Base-by-base conservation (phyloP, 2,113 vertebrate genomes). In the Brachypteracias leptosomus region DNA sequence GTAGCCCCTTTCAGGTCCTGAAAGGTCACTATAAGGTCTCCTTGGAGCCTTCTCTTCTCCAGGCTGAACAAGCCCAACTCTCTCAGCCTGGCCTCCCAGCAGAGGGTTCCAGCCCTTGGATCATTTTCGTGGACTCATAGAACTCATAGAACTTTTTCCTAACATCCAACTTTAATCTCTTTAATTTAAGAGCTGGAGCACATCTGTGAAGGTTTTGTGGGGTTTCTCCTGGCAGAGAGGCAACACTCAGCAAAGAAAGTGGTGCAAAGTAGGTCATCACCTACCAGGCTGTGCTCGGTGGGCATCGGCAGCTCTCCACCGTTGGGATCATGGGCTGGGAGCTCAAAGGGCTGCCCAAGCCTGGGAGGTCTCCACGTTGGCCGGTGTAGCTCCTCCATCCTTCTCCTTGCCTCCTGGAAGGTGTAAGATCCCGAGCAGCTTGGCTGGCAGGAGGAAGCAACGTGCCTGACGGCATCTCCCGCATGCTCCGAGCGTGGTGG, bases 241-340 rank as follows among this genome's bases (percentile, higher is more conserved):
- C 22, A 36, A 31, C 62, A 16, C 54, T 87, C 11, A 1, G 94
- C 24, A 12, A 58, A 78, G 83, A 66, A 70, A 88, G 96, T 57
- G 68, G 46, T 38, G 33, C 42, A 95, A 97, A 96, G 68, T 88
- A 93, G 96, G 96, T 96, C 94, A 77, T 13, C 61, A 51, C 44
- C 93, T 58, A 85, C 46, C 80, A 4, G 88, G 72, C 80, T 59
- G 59, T 1, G 16, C 87, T 84, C 58, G 9, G 94, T 29, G 0
- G 88, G 73, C 89, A 46, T 68, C 75, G 29, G 95, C 90, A 35
- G 2, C 82, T 63, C 29, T 2, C 93, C 2, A 7, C 92, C 49
- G 72, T 7, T 10, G 10, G 68, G 85, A 72, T 57, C 33, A 2
- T 17, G 4, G 52, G 40, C 31, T 14, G 36, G 76, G 84, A 78